Evolutionary conservation across 2,888 invertebrate genomes (phyloP).

Genomic region (Nemoura dubitans): DNA sequence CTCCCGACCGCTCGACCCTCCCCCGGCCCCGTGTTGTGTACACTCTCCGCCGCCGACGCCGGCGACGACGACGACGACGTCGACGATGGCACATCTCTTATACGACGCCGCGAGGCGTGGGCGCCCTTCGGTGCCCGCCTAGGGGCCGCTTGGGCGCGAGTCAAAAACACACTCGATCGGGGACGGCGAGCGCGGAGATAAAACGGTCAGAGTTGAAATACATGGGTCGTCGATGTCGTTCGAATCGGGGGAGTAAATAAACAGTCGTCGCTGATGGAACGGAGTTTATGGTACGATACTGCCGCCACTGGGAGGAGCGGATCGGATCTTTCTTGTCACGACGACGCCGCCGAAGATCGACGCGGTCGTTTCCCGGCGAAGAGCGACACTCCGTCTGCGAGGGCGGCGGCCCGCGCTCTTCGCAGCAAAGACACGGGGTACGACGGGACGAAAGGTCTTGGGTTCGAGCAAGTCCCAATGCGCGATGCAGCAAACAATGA

Average conservation of each 20-base stretch:
- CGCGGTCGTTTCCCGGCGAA: neutral
- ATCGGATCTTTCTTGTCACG: neutral
- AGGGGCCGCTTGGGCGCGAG: constrained; percentile 18
- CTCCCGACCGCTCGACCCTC: constrained; percentile 14
- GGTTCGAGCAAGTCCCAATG: no score
- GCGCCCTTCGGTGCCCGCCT: no score
- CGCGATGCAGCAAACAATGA: neutral
- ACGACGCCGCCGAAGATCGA: neutral
- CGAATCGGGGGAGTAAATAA: constrained; percentile 12
- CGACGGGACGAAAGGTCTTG: no score
- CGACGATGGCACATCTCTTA: neutral
- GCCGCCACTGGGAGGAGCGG: neutral
- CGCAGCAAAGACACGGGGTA: neutral
- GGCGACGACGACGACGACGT: neutral
- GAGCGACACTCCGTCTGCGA: no score
- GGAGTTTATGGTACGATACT: neutral
- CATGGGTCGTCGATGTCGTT: constrained; percentile 1
- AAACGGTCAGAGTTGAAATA: constrained; percentile 29
- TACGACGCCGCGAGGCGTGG: neutral
- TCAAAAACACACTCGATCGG: constrained; percentile 29
- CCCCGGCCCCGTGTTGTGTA: constrained; percentile 17
- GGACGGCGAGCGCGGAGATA: neutral
- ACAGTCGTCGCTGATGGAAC: neutral
- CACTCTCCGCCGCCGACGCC: neutral
- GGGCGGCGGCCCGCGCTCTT: no score